Evolutionary conservation across 1,140 invertebrate genomes (phyloP), one percentile per base, ranked within the genome.

Genomic region (Rhagoletis pomonella): DNA sequence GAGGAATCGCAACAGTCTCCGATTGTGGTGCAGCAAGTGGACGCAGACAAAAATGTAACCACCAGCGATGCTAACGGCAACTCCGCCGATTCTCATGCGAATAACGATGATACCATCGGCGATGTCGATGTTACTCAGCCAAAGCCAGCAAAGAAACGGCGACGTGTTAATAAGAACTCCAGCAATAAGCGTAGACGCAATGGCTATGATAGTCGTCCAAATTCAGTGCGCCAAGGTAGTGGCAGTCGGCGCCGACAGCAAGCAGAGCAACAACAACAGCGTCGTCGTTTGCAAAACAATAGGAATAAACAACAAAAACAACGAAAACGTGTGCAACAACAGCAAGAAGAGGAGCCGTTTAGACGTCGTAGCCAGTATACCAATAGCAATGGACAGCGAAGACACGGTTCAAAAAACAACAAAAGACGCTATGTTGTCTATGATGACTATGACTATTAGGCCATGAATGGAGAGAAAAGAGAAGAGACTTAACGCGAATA

Each of bases 211-310:
- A 64, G 55, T n/a, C 73, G n/a, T 19, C 47, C 47, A 29, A 81
- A 55, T 55, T 60, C n/a, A 3, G 39, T 67, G 59, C 86, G 67
- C 58, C 39, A 85, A 10, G 69, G 62, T 67, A 42, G 50, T 44
- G 59, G 81, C 44, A 81, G 85, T 65, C 88, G 89, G 69, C 89
- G 89, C 39, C 73, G 87, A 2, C 88, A 88, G 86, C 88, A 89
- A 14, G 10, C 44, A 77, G 88, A 89, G 67, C 88, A 87, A 2
- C 69, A 77, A 59, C 89, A 89, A 77, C 88, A 87, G n/a, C 89
- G 89, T 60, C 90, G 90, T 59, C 88, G 88, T 42, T 12, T 50
- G 65, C 89, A 88, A 47, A 55, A 87, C 44, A 89, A 90, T 60
- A 77, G 87, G 19, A 81, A 29, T 19, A 81, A 14, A 47, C 64